Evolutionary conservation across 2,113 vertebrate species (phyloP), one percentile per base, ranked within the genome.

Genomic region (Brachyhypopomus gauderio): DNA sequence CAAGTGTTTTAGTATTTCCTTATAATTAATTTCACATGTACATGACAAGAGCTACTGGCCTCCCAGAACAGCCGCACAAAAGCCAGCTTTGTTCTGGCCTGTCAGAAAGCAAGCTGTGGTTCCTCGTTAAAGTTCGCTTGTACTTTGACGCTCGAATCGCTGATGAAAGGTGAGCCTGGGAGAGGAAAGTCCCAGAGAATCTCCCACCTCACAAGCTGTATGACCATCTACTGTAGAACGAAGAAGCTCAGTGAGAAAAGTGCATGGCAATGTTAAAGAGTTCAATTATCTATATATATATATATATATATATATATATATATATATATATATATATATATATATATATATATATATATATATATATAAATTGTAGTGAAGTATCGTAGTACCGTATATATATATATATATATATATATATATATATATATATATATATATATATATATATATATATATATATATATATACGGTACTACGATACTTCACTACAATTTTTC

Each of bases 11-110:
- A 93, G 92, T 94, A 92, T 93, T 93, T 94, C 94, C 92, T 93
- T 91, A 88, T 94, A 93, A 93, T 95, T 93, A 93, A 94, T 93
- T 94, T 93, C 92, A 93, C 90, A 93, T 94, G 94, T 93, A 93
- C 89, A 91, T 91, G 91, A 93, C 91, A 92, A 93, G 91, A 89
- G 87, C 71, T 87, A 91, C 88, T 88, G 89, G 92, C 91, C 92
- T 93, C 92, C 91, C 90, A 92, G 89, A 91, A 92, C 88, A 86
- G 27, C 79, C 83, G 83, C 90, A 94, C 92, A 94, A 93, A 93
- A 93, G 92, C 88, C 89, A 83, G 91, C 92, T 93, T 93, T 94
- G 93, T 93, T 92, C 88, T 84, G 52, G 38, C 86, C 74, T 36
- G 88, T 81, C 87, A 83, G 85, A 89, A 87, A 89, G 88, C 90